phyloP scores from a whole-genome alignment of 2,113 vertebrate genomes.

The Oceanites oceanicus region DNA sequence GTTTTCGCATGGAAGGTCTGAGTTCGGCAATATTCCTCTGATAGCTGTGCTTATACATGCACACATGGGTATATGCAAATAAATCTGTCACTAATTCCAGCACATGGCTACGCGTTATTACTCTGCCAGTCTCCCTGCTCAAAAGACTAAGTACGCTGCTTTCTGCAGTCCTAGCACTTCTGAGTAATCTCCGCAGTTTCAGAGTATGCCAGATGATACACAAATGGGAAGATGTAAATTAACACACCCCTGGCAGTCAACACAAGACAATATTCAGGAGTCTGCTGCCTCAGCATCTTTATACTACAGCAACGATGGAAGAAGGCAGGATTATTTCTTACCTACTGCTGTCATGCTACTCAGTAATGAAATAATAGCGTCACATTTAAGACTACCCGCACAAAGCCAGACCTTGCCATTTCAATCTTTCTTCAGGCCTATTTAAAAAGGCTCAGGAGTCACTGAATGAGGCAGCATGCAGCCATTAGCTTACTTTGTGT shows the following conservation, averaged over 20 bases:
- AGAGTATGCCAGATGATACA: not conserved
- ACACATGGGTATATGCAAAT: slow-evolving; percentile 50
- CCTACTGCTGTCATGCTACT: not conserved
- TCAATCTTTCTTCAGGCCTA: not conserved
- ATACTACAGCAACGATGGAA: not conserved
- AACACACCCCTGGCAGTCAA: not conserved
- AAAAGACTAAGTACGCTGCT: not conserved
- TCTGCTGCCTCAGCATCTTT: slow-evolving; percentile 30
- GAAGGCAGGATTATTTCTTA: not conserved
- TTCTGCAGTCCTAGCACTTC: slow-evolving; percentile 34
- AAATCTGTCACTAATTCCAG: slow-evolving; percentile 49
- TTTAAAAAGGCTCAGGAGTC: not conserved
- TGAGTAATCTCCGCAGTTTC: not conserved
- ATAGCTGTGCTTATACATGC: not conserved
- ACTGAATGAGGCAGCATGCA: not conserved
- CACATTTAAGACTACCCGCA: not conserved
- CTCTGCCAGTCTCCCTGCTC: slow-evolving; percentile 21
- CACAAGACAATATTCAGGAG: not conserved
- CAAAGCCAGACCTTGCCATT: not conserved
- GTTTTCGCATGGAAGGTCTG: not conserved
- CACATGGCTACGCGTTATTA: not conserved
- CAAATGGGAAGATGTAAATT: not conserved
- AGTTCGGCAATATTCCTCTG: slow-evolving; percentile 4
- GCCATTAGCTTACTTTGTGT: not conserved
- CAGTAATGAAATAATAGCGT: not conserved